Evolutionary conservation across 2,888 invertebrate genomes (phyloP).

Genomic region (Drosophila meridionalis): DNA sequence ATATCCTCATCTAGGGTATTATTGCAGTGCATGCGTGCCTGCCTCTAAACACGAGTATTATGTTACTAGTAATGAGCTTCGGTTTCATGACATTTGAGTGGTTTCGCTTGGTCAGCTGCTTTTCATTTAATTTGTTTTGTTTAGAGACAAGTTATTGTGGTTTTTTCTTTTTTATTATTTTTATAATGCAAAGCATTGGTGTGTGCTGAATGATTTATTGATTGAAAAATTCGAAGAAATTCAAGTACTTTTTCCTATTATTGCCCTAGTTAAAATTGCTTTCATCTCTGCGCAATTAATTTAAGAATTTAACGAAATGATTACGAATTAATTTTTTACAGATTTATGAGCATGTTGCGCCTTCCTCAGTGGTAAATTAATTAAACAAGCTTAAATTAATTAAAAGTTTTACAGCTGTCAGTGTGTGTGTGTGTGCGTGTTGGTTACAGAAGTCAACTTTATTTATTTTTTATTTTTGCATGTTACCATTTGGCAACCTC

Average conservation of each 20-base stretch:
- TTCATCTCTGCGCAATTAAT: slow-evolving; percentile 14
- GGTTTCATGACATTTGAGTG: slow-evolving; percentile 29
- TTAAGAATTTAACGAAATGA: not conserved
- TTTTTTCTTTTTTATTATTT: slow-evolving; percentile 10
- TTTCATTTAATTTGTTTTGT: slow-evolving; percentile 18
- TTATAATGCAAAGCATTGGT: slow-evolving; percentile 35
- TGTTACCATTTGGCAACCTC: slow-evolving; percentile 40
- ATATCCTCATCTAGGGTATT: not conserved
- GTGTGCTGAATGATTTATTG: slow-evolving; percentile 42
- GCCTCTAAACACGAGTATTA: not conserved
- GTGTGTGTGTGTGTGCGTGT: slow-evolving; percentile 24
- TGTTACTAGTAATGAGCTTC: slow-evolving; percentile 25
- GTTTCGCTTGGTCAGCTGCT: slow-evolving; percentile 28
- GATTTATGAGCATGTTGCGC: slow-evolving; percentile 5
- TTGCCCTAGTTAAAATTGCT: not conserved
- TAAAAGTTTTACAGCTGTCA: slow-evolving; percentile 47
- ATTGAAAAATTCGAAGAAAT: slow-evolving; percentile 22
- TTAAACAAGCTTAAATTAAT: slow-evolving; percentile 60
- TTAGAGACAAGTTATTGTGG: slow-evolving; percentile 9
- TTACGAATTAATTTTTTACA: not conserved
- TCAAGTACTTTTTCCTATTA: not conserved
- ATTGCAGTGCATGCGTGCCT: not conserved
- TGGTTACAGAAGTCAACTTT: slow-evolving; percentile 27
- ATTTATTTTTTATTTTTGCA: not conserved
- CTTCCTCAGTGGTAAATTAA: slow-evolving; percentile 21